These are phyloP conservation scores for Poecilia gillii DNA, from an alignment of 2,797 vertebrate species.

Conservation along the genomic window DNA sequence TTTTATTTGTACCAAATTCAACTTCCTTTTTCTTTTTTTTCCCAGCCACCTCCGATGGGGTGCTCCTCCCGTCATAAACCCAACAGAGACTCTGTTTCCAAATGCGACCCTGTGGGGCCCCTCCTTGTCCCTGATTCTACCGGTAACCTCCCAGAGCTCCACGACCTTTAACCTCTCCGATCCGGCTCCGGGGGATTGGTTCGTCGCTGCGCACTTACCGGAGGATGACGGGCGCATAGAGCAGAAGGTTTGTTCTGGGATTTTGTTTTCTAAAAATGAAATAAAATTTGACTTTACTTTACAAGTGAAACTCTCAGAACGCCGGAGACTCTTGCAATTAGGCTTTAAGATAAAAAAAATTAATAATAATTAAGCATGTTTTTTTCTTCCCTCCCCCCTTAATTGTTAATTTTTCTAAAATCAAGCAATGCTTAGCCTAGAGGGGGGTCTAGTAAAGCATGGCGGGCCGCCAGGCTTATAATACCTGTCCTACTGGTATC, in stretches of 20 bases:
- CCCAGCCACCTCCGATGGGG: constrained; percentile 88
- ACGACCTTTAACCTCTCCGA: constrained; percentile 86
- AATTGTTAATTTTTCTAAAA: too few relatives aligned
- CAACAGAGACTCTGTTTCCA: constrained; percentile 82
- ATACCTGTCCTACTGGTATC: too few relatives aligned
- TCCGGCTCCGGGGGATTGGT: constrained; percentile 91
- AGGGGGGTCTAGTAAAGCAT: too few relatives aligned
- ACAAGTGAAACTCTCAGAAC: too few relatives aligned
- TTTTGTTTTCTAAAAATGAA: not conserved
- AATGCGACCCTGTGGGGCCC: constrained; percentile 77
- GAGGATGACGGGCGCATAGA: constrained; percentile 90
- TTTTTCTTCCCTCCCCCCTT: too few relatives aligned
- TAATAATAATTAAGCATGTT: too few relatives aligned
- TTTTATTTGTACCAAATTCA: too few relatives aligned
- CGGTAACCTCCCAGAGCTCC: constrained; percentile 78
- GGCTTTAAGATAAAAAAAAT: too few relatives aligned
- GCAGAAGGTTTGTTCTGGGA: constrained; percentile 84
- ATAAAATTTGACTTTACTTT: not conserved
- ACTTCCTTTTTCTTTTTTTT: not conserved
- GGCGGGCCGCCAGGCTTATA: too few relatives aligned
- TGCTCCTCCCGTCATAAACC: constrained; percentile 93
- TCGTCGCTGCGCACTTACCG: constrained; percentile 90
- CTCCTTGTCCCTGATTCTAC: constrained; percentile 81
- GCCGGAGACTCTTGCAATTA: too few relatives aligned
- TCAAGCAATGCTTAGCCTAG: too few relatives aligned